Evolutionary conservation across 1,140 invertebrate genomes (phyloP).

Genomic region (Eulimnadia texana): DNA sequence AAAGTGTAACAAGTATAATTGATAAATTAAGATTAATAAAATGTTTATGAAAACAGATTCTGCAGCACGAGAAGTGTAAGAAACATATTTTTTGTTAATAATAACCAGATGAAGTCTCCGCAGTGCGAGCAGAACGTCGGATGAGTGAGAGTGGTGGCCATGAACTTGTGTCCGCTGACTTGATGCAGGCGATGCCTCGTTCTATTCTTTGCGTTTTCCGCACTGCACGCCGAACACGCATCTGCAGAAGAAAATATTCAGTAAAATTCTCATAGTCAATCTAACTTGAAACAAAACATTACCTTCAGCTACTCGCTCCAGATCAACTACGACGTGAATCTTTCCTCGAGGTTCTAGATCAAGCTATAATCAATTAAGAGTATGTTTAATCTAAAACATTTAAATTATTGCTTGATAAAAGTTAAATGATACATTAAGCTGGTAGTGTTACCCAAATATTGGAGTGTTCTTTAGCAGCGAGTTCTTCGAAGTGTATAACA

Average conservation of each 20-base stretch:
- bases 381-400: too few relatives aligned
- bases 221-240: slow-evolving; percentile 14
- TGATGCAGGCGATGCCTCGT: slow-evolving; percentile 90
- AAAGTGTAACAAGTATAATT: too few relatives aligned
- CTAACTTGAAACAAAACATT: slow-evolving; percentile 1
- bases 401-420: slow-evolving; percentile 12
- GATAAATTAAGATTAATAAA: too few relatives aligned
- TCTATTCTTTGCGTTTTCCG: too few relatives aligned
- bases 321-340: slow-evolving; percentile 82
- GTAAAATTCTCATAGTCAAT: not conserved
- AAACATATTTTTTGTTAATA: too few relatives aligned
- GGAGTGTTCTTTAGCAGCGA: slow-evolving; percentile 45
- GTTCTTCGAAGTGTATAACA: slow-evolving; percentile 85
- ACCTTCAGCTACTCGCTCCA: slow-evolving; percentile 27
- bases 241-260: not conserved
- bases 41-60: too few relatives aligned
- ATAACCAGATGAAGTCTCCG: slow-evolving; percentile 96
- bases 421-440: too few relatives aligned
- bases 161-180: slow-evolving; percentile 98
- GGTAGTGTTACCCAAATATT: slow-evolving; percentile 74
- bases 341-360: slow-evolving; percentile 92
- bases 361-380: too few relatives aligned
- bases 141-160: slow-evolving; percentile 96
- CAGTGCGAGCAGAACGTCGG: slow-evolving; percentile 98
- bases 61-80: too few relatives aligned